Percentiles rank a stretch among this genome's conserved stretches.
These are phyloP conservation scores for Dendroctonus ponderosae DNA, from an alignment of 1,140 invertebrate genomes.

Conservation along the genomic window DNA sequence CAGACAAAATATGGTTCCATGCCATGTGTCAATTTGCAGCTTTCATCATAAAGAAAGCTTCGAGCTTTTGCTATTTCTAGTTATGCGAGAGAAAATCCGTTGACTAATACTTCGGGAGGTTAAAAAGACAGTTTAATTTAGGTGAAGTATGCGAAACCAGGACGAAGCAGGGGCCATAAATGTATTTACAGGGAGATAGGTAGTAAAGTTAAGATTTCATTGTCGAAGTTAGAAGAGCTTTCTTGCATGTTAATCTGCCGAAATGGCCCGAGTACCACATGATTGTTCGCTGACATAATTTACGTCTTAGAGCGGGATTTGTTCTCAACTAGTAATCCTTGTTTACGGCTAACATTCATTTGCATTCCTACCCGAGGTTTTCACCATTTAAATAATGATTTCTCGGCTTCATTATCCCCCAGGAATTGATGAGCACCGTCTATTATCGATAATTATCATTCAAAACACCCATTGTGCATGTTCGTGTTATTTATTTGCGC, in stretches of 20 bases:
- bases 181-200: conserved; percentile 44
- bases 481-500: conserved; percentile 16
- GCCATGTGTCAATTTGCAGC: no score
- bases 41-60: background rate
- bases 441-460: conserved; percentile 24
- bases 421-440: conserved; percentile 14
- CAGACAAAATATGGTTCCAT: no score
- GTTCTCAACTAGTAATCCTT: conserved; percentile 44
- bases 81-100: conserved; percentile 15
- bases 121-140: conserved; percentile 31
- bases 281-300: conserved; percentile 50
- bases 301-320: conserved; percentile 48
- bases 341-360: conserved; percentile 44
- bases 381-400: conserved; percentile 41
- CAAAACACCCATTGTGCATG: conserved; percentile 12
- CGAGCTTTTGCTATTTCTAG: conserved; percentile 12
- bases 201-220: conserved; percentile 46
- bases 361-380: conserved; percentile 42
- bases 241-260: conserved; percentile 46
- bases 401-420: conserved; percentile 12
- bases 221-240: conserved; percentile 42
- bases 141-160: conserved; percentile 25
- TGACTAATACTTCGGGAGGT: conserved; percentile 19
- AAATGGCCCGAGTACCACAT: conserved; percentile 45
- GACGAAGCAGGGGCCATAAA: conserved; percentile 38